phyloP scores from a whole-genome alignment of 2,888 invertebrate genomes.

The Volucella zonaria region DNA sequence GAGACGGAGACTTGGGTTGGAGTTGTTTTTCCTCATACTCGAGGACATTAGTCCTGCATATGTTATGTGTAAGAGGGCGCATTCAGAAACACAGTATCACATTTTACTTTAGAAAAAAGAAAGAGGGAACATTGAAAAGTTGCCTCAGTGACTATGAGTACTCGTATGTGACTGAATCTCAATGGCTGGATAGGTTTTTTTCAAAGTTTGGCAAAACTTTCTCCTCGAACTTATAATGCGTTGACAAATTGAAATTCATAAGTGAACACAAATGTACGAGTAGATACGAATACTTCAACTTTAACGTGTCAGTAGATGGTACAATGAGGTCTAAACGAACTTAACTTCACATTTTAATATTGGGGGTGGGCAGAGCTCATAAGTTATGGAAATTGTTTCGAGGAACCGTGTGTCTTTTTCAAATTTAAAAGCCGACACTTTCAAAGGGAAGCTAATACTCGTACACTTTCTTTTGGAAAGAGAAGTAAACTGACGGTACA shows the following conservation, averaged over 20 bases:
- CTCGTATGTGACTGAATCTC: neutral
- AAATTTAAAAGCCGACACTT: no score
- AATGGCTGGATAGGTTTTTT: slow-evolving; percentile 3
- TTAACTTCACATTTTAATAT: no score
- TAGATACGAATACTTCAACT: slow-evolving; percentile 34
- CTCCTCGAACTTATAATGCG: slow-evolving; percentile 50
- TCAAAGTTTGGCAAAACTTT: slow-evolving; percentile 44
- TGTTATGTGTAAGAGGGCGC: slow-evolving; percentile 41
- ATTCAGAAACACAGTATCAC: slow-evolving; percentile 51
- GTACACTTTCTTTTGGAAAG: no score
- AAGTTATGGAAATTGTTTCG: no score
- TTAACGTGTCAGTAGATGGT: no score
- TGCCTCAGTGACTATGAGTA: neutral
- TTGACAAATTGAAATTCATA: slow-evolving; percentile 62
- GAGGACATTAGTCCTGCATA: slow-evolving; percentile 36
- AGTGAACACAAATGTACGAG: slow-evolving; percentile 32
- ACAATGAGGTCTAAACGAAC: no score
- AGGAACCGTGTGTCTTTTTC: no score
- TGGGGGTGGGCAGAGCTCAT: no score
- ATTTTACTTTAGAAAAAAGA: slow-evolving; percentile 31
- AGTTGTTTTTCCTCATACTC: slow-evolving; percentile 39
- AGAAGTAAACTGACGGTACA: no score
- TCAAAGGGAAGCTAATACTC: no score
- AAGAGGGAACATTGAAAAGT: slow-evolving; percentile 12
- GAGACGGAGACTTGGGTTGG: neutral